Evolutionary conservation across 2,797 vertebrate species (phyloP).

Genomic region (Tragelaphus oryx): DNA sequence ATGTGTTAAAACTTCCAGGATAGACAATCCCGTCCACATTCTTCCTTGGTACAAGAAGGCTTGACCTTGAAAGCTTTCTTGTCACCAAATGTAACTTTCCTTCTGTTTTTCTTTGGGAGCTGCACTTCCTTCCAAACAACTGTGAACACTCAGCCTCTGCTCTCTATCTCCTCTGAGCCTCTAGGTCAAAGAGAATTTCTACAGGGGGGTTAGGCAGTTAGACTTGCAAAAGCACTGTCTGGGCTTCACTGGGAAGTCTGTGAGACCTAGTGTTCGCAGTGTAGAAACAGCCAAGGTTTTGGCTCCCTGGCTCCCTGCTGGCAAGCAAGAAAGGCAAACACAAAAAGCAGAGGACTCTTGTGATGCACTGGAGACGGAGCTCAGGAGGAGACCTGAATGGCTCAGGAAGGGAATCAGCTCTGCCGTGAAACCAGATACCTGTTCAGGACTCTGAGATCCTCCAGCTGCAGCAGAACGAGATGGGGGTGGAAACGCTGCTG

Average conservation of each 20-base stretch:
- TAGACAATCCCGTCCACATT: neutral
- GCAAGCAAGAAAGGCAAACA: neutral
- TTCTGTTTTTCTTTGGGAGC: conserved; percentile 34
- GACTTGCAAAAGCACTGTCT: neutral
- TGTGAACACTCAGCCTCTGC: neutral
- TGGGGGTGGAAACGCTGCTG: neutral
- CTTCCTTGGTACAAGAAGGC: neutral
- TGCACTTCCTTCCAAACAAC: conserved; percentile 37
- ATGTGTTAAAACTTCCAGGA: neutral
- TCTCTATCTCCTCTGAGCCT: neutral
- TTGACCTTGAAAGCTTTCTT: conserved; percentile 14
- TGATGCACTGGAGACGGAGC: neutral
- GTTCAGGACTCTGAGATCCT: neutral
- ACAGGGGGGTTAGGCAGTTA: neutral
- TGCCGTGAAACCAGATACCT: conserved; percentile 10
- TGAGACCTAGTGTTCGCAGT: neutral
- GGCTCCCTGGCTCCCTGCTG: neutral
- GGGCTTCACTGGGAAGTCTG: neutral
- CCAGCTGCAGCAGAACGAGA: neutral
- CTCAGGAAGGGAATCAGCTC: conserved; percentile 1
- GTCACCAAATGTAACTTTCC: neutral
- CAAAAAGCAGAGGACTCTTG: neutral
- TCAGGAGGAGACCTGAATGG: neutral
- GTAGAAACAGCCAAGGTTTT: neutral
- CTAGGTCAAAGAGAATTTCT: conserved; percentile 36